Evolutionary conservation across 1,140 invertebrate genomes (phyloP), one percentile per base, ranked within the genome.

Genomic region (Hirudo medicinalis): DNA sequence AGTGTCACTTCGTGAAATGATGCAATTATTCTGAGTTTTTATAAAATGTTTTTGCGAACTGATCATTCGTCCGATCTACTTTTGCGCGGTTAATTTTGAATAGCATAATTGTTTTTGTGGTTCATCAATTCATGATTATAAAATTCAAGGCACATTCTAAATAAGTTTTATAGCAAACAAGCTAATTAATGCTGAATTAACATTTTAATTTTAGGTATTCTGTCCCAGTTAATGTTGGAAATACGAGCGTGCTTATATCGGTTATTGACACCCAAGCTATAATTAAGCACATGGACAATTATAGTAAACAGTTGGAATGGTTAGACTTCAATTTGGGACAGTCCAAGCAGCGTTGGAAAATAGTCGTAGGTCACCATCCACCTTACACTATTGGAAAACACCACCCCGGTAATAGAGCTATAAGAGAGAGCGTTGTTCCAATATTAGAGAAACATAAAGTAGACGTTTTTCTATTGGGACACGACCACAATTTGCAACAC

Each of bases 281-380:
- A n/a, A 19, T 32, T 19, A 20, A 40, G 2, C 5, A 70, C 6
- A 8, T 43, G 69, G 20, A 70, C 20, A 49, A 70, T 20, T 36
- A 32, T 11, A 13, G 36, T 29, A 49, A 32, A n/a, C 69, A 70
- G 20, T 49, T 43, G n/a, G 40, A 17, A 6, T 43, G 53, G 40
- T 8, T 70, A n/a, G 43, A 43, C 27, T 43, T 49, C 5, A 53
- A 11, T 17, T 49, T 70, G 69, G 19, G 32, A 8, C 6, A 25
- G 8, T 70, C 69, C 20, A 70, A 20, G 40, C 25, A 29, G 19
- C n/a, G 25, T 3, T 70, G 69, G 69, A 70, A 70, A 20, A 53
- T 70, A 15, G 69, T 70, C 17, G 25, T 70, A 32, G 29, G n/a
- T 36, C 69, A 70, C 40, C 69, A 70, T 25, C 69, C 69, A 29